These are phyloP conservation scores for Eilema depressum DNA, from an alignment of 2,888 invertebrate species.

Conservation along the genomic window DNA sequence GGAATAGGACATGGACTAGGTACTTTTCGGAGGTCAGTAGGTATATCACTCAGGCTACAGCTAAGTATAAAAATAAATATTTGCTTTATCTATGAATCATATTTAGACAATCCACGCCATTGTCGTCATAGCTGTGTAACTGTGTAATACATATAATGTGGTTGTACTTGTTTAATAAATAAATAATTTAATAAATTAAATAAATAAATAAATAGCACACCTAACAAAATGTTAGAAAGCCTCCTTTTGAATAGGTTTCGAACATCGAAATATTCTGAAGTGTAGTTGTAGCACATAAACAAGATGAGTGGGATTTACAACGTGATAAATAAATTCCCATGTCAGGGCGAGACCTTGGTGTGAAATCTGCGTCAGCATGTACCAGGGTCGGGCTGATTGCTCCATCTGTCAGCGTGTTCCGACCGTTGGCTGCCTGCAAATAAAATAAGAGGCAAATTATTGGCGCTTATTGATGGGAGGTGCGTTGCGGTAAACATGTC, in stretches of 20 bases:
- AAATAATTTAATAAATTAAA: no score
- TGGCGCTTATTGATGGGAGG: conserved; percentile 54
- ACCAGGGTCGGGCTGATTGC: conserved; percentile 77
- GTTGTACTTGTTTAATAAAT: no score
- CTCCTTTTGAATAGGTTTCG: neutral
- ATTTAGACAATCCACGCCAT: no score
- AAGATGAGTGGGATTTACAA: conserved; percentile 72
- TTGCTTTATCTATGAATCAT: no score
- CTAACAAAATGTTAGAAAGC: no score
- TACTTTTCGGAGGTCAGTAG: no score
- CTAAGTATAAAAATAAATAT: no score
- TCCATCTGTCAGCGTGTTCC: conserved; percentile 77
- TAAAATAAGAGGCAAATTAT: conserved; percentile 77
- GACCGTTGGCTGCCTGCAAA: conserved; percentile 67
- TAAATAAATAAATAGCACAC: no score
- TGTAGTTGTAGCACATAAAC: conserved; percentile 63
- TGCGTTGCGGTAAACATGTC: conserved; percentile 45
- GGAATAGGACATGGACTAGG: no score
- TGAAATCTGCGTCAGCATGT: conserved; percentile 77
- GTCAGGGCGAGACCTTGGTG: conserved; percentile 66
- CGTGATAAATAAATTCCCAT: conserved; percentile 80
- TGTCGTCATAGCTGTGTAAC: no score
- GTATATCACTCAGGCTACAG: no score
- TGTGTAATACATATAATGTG: no score
- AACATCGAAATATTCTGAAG: conserved; percentile 16